A percentile compares a stretch with the other conserved stretches of the same genome.
These are phyloP conservation scores for Spheniscus mendiculus DNA, from an alignment of 2,113 vertebrate species.

Conservation along the genomic window DNA sequence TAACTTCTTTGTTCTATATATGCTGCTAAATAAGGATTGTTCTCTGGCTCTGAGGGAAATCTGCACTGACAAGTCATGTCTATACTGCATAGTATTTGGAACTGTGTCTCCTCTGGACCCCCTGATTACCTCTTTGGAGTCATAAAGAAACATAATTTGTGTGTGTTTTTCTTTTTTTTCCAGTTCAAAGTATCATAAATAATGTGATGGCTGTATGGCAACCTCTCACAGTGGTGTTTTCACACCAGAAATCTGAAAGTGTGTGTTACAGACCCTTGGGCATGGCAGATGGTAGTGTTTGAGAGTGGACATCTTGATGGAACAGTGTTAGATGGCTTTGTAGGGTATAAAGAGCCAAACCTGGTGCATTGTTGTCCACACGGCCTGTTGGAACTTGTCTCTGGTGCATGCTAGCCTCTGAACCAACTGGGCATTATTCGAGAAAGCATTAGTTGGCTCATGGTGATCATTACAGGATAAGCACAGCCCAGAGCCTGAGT, in stretches of 20 bases:
- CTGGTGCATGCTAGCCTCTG: background rate
- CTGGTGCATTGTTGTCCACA: background rate
- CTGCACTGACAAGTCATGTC: background rate
- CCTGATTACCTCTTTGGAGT: background rate
- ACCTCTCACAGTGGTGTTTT: background rate
- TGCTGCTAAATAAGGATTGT: background rate
- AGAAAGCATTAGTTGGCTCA: background rate
- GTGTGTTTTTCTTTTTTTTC: rapidly evolving
- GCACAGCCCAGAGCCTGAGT: background rate
- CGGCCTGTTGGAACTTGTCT: background rate
- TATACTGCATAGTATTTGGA: background rate
- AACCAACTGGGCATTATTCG: background rate
- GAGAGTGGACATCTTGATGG: background rate
- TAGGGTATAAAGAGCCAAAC: background rate
- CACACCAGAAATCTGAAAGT: background rate
- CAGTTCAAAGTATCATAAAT: background rate
- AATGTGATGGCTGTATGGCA: background rate
- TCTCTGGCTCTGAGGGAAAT: background rate
- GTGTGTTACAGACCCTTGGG: background rate
- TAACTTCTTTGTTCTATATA: background rate
- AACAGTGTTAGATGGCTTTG: background rate
- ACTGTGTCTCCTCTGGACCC: background rate
- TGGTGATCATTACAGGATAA: background rate
- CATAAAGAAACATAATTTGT: background rate
- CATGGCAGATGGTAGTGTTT: background rate